Base-by-base conservation (phyloP, 2,113 vertebrate genomes). In the Dipodomys spectabilis region DNA sequence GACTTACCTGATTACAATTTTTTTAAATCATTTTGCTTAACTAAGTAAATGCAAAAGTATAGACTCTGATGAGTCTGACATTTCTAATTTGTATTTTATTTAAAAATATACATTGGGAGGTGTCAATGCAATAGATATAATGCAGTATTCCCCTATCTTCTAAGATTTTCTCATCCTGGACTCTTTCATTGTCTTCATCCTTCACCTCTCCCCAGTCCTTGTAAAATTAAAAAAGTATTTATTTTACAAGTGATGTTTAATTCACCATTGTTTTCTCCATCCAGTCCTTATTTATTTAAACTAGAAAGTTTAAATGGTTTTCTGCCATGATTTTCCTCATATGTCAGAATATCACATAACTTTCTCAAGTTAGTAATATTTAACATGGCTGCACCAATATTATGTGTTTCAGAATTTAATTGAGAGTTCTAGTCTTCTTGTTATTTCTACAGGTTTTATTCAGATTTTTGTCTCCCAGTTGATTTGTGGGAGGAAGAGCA, bases 81-180 rank as follows among this genome's bases (percentile, higher is more conserved):
- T 93, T 85, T 30, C 32, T 92, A 94, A 57, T 89, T 96, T 84
- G 12, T 32, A 77, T 86, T 86, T 92, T 85, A 73, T 87, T 88
- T 79, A 39, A 81, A 82, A 86, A 74, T 73, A 62, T 49, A 49
- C 12, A 69, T 39, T 78, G n/a, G 78, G 23, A 71, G 2, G 5
- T 22, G 45, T 91, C 91, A 57, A 82, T 86, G 71, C 88, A 88
- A 79, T 69, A 60, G 7, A 72, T 57, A 19, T 92, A 74, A 65
- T 15, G 60, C 49, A 86, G 49, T 74, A 35, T 82, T 62, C 22
- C 67, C 25, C 86, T 53, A 78, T 5, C 5, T 91, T 86, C 39
- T 25, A 39, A 73, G 49, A 49, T 16, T 30, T 73, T 90, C 74
- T 65, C 30, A 75, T 89, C 10, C 49, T 49, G 49, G 49, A 12